Conservation (phyloP, 2,797 vertebrate genomes). For the Molothrus aeneus region DNA sequence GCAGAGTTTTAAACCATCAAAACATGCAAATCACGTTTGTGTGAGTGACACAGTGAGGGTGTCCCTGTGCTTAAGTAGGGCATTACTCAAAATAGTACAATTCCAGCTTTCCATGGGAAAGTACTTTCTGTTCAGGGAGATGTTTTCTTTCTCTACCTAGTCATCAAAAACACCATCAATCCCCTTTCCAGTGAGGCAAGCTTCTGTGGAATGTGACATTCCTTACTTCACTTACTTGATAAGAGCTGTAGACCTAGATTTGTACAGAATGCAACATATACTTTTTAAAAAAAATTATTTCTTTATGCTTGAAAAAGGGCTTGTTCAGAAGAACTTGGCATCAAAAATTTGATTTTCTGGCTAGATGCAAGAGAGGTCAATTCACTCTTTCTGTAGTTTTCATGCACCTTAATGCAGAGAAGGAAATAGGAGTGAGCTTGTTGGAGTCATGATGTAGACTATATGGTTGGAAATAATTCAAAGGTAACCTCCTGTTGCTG, state of each 20-base stretch:
- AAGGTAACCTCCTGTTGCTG: background rate
- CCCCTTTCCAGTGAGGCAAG: slow-evolving; percentile 47
- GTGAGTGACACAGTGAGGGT: slow-evolving; percentile 62
- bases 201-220: slow-evolving; percentile 44
- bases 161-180: slow-evolving; percentile 62
- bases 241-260: slow-evolving; percentile 14
- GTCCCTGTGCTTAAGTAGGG: slow-evolving; percentile 64
- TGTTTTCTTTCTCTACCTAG: slow-evolving; percentile 68
- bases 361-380: background rate
- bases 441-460: background rate
- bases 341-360: background rate
- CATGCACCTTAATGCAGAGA: background rate
- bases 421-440: background rate
- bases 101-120: slow-evolving; percentile 68
- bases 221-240: slow-evolving; percentile 34
- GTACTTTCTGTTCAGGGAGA: slow-evolving; percentile 67
- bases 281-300: background rate
- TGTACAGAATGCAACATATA: background rate
- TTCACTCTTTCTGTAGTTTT: background rate
- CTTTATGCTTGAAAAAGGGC: background rate
- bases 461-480: background rate
- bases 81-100: slow-evolving; percentile 68
- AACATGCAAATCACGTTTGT: slow-evolving; percentile 41
- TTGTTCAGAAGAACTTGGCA: background rate
- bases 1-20: background rate